Base-by-base conservation (phyloP, 2,888 invertebrate genomes). In the Diploptera punctata region DNA sequence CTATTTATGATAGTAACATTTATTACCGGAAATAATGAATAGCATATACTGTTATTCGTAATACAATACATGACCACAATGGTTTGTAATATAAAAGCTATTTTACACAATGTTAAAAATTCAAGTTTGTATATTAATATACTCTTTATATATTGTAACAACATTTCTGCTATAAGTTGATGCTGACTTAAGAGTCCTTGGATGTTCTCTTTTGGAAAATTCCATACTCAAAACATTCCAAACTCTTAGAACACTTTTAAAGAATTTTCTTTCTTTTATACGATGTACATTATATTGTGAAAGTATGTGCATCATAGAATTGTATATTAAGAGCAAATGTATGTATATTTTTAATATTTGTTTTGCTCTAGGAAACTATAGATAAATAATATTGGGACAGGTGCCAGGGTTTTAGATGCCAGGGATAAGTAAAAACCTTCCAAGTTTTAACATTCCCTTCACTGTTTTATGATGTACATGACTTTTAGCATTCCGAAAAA, bases 61-160 rank as follows among this genome's bases (percentile, higher is more conserved):
- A 18, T 10, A 24, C 43, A 60, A 44, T 69, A 38, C 44, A 26
- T n/a, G 47, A 49, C 24, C 65, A 65, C 33, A 68, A 33, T 43
- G 57, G 57, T 69, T 60, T 69, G 44, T 69, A 65, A 65, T 47
- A 65, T 65, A 69, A 29, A 69, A 57, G 29, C 54, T 69, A 69
- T 69, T 69, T 69, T 69, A 57, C 69, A 69, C 60, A 57, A 69
- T 57, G 54, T 69, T 69, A 57, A 57, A 69, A 57, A 29, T 5
- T 44, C 29, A n/a, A 69, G 43, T 69, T 69, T 69, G 65, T 65
- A 65, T 65, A 65, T 57, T 68, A 68, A 57, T 68, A 68, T 68
- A 68, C 26, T 57, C 69, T 57, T 44, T 69, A 57, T 69, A 57
- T 43, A 49, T 24, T 47, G 24, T n/a, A n/a, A n/a, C n/a, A n/a